Base-by-base conservation (phyloP, 2,888 invertebrate genomes). In the Therioaphis trifolii region DNA sequence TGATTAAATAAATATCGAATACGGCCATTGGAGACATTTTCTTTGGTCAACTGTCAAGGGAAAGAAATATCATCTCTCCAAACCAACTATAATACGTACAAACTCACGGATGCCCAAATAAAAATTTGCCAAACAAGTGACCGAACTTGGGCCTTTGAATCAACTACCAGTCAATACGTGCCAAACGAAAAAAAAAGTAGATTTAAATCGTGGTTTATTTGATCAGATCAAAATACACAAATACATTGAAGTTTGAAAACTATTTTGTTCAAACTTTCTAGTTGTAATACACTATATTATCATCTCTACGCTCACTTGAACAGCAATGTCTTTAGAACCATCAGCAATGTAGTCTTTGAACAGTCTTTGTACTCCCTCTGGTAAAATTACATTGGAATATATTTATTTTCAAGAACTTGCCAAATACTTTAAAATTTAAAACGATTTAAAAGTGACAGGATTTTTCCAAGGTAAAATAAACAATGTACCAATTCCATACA, bases 221-320 rank as follows among this genome's bases (percentile, higher is more conserved):
- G 35, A 58, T 58, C 74, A 24, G 18, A 75, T 55, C 55, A 75
- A 75, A 75, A 58, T 58, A 58, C 40, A 24, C 9, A 40, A 18
- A 75, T 58, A 75, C 40, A 24, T 4, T 40, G 29, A 40, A 75
- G 58, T 75, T 74, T 75, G 74, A 58, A 58, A 75, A 75, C 74
- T 58, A 35, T 75, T 75, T 58, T 58, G 74, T 24, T 11, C 55
- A 24, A 75, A 75, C 55, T 75, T 75, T 75, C 24, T 12, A 24
- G 74, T 58, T 11, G 4, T 40, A 15, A 43, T 75, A 58, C 58
- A 21, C 40, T 43, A 11, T 74, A 55, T 58, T 40, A 74, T 74
- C 40, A 74, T 74, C 52, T 27, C 40, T 24, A 24, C 55, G 40
- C 9, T 24, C 40, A 27, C 27, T 75, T n/a, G 18, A 75, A 61